Base-by-base conservation (phyloP, 2,888 invertebrate genomes). In the Agrenia bidenticulata region DNA sequence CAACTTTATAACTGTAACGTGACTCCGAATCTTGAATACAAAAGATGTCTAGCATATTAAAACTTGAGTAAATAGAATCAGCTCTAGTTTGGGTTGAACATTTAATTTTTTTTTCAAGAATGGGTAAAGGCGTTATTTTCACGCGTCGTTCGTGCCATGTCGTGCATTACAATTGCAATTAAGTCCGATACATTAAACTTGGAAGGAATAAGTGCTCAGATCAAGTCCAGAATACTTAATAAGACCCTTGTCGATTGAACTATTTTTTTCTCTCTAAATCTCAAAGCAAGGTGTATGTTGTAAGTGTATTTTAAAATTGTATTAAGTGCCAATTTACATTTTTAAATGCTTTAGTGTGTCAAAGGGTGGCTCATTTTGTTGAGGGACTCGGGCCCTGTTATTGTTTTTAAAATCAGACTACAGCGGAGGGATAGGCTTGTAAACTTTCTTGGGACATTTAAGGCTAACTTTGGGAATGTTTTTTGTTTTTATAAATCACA, bases 81-180 rank as follows among this genome's bases (percentile, higher is more conserved):
- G 32, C 11, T 32, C 11, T 7, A 32, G 5, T 32, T 32, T 32
- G 32, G 32, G 32, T 32, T 19, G 55, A 55, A 55, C 26, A 55
- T 37, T 55, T 27, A 27, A 32, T 55, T 55, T 27, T 55, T 55
- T 27, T 19, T 27, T 27, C 26, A 37, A 55, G 23, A 17, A 55
- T 11, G 54, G 27, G 26, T 26, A 41, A 32, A 57, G 50, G 57
- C 39, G 49, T 63, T 50, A 63, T 57, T 56, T 56, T 57, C 56
- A 57, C 57, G 50, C 51, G 45, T 58, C 53, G 51, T 41, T 55
- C 55, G 26, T 55, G 55, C 27, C 41, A 41, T 32, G 23, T 57
- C 57, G 41, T 57, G 57, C 41, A 57, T 57, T 23, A 21, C 57
- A 57, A 57, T 57, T 37, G n/a, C 57, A 39, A 37, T 55, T 55